Base-by-base conservation (phyloP, 2,797 vertebrate species). In the Sebastes oblongus region DNA sequence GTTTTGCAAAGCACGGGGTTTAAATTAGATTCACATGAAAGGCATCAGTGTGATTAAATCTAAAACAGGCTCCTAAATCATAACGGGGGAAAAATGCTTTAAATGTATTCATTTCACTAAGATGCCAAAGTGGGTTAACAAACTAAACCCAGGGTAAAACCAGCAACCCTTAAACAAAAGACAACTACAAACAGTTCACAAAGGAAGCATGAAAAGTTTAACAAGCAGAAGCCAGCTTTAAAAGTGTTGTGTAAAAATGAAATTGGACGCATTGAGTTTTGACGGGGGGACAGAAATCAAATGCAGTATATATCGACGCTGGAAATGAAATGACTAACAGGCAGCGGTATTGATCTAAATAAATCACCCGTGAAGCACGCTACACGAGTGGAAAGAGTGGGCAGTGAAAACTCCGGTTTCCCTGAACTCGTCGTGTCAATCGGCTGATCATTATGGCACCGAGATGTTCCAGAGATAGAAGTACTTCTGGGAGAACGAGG, bases 11-110 rank as follows among this genome's bases (percentile, higher is more conserved):
- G 78, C 56, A 4, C 4, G 14, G 39, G 60, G 30, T 77, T 81
- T 81, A 78, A 77, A 89, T 85, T 54, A 66, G 69, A 86, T 86
- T 86, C 84, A 86, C 81, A 84, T 64, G 22, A 82, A 86, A 87
- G 34, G 62, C 79, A 83, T 81, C 55, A 8, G 36, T 60, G 72
- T 66, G 79, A 87, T 88, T 83, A 75, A 74, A 89, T 80, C 61
- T 59, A 52, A 52, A 77, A 90, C 65, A 74, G 72, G 67, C 74
- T 76, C 52, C 32, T 86, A 55, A 79, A 79, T 83, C 74, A 83
- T 24, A 85, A 72, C 27, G 25, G 60, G 24, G 14, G 2, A 36
- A 36, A 71, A 72, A 77, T 3, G 29, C 30, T 58, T 60, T 72
- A 32, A 39, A 56, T 77, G 4, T 70, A 84, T 83, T 76, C 25